Percentiles rank a stretch among this genome's conserved stretches.
phyloP scores from a whole-genome alignment of 2,797 vertebrate genomes.

The Cryptoprocta ferox region DNA sequence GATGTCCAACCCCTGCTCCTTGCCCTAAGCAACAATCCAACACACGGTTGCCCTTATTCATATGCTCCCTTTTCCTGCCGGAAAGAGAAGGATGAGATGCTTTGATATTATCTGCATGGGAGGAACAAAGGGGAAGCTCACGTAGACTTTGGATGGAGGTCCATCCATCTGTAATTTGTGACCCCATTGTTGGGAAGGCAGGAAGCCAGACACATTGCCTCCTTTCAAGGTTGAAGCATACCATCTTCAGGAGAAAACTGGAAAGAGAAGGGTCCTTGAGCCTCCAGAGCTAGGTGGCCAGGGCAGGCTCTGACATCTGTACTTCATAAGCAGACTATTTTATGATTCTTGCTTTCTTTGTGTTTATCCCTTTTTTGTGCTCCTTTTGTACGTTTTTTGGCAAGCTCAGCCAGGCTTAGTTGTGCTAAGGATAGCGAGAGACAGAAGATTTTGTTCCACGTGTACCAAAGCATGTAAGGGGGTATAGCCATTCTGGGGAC shows the following conservation, averaged over 20 bases:
- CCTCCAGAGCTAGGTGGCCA: background rate
- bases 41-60: background rate
- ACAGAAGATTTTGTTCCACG: background rate
- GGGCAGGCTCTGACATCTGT: background rate
- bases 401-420: background rate
- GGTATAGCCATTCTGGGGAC: background rate
- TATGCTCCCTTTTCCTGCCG: background rate
- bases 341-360: background rate
- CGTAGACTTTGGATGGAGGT: background rate
- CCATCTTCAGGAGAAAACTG: background rate
- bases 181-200: background rate
- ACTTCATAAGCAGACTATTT: background rate
- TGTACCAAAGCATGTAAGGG: background rate
- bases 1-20: rapidly evolving
- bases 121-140: background rate
- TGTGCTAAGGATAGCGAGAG: background rate
- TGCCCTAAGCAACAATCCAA: background rate
- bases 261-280: background rate
- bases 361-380: background rate
- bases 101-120: background rate
- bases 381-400: background rate
- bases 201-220: background rate
- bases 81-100: background rate
- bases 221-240: background rate
- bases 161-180: background rate